phyloP scores from a whole-genome alignment of 23 tunicate species.

The Ascidia mentula region DNA sequence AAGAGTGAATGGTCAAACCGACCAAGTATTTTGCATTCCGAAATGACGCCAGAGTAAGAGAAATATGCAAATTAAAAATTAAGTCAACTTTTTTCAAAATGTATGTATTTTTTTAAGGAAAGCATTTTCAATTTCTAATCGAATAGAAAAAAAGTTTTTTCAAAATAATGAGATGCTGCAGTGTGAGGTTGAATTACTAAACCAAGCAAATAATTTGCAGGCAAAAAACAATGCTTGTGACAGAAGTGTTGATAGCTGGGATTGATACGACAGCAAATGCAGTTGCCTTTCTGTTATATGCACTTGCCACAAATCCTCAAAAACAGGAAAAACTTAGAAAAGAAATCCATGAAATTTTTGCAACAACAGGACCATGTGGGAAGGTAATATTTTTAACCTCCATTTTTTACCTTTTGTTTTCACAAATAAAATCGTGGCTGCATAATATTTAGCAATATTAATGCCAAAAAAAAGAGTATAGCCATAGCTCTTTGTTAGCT shows the following conservation, averaged over 20 bases:
- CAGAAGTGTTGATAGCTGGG: constrained; percentile 55
- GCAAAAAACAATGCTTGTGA: constrained; percentile 12
- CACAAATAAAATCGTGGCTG: no score
- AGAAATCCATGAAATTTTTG: constrained; percentile 10
- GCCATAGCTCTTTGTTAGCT: no score
- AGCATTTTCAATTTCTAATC: no score
- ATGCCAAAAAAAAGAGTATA: no score
- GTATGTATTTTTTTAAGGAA: no score
- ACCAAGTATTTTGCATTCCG: neutral
- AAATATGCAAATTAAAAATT: no score
- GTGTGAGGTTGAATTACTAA: no score
- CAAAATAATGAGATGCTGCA: no score
- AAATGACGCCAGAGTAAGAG: neutral
- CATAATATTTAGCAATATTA: no score
- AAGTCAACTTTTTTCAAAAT: no score
- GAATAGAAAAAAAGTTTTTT: no score
- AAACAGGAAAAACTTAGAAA: constrained; percentile 48
- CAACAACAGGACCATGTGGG: neutral
- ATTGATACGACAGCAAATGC: constrained; percentile 73
- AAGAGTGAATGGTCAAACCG: neutral
- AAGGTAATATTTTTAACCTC: constrained; percentile 1
- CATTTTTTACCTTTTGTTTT: neutral
- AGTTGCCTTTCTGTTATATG: constrained; percentile 53
- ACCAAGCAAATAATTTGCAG: neutral
- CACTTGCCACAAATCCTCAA: constrained; percentile 45